A percentile compares a stretch with the other conserved stretches of the same genome.
These are phyloP conservation scores for Otis tarda DNA, from an alignment of 2,113 vertebrate species.

Conservation along the genomic window DNA sequence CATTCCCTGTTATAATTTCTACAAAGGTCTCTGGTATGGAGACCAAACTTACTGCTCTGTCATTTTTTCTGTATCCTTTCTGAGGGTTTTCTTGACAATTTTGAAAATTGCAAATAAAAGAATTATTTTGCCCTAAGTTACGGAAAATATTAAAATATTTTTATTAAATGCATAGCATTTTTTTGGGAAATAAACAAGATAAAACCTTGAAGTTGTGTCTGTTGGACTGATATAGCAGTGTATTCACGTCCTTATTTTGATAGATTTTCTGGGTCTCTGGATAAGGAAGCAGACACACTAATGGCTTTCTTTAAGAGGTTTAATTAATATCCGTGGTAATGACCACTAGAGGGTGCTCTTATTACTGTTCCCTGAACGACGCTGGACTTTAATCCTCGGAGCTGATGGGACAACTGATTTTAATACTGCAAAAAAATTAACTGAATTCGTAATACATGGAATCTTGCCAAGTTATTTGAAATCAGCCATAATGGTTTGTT, in stretches of 20 bases:
- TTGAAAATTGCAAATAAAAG: neutral
- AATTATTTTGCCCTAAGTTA: neutral
- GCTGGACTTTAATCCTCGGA: neutral
- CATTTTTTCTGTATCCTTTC: neutral
- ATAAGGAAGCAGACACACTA: neutral
- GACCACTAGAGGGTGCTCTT: constrained; percentile 50
- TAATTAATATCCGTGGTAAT: neutral
- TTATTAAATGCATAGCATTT: neutral
- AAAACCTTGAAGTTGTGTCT: neutral
- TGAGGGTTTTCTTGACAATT: neutral
- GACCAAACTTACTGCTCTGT: neutral
- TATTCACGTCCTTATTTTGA: neutral
- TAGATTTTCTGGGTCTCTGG: neutral
- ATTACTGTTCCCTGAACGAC: neutral
- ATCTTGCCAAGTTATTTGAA: neutral
- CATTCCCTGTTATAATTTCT: neutral
- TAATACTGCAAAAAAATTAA: neutral
- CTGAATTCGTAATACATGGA: neutral
- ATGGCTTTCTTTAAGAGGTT: neutral
- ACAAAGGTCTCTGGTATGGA: neutral
- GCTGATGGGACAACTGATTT: neutral
- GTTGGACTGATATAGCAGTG: neutral
- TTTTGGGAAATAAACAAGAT: neutral
- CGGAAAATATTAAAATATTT: neutral
- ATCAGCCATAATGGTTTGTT: neutral